A percentile compares a stretch with the other conserved stretches of the same genome.
Evolutionary conservation across 2,113 vertebrate species (phyloP).

Genomic region (Dipodomys merriami): DNA sequence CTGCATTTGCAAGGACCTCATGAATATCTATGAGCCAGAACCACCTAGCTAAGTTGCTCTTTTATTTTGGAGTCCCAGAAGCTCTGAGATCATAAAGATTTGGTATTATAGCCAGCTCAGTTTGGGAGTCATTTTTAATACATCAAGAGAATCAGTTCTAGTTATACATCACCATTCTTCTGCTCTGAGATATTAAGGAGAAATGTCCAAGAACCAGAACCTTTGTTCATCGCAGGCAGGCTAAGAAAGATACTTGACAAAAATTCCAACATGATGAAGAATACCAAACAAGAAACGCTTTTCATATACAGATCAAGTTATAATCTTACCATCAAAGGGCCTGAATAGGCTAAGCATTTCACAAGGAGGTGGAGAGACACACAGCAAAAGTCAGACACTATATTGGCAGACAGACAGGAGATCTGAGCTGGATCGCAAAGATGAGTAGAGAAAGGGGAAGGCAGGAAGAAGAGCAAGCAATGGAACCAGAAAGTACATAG

Average conservation of each 20-base stretch:
- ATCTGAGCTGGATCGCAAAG: background rate
- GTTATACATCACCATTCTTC: background rate
- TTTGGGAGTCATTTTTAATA: background rate
- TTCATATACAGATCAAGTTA: background rate
- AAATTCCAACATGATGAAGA: background rate
- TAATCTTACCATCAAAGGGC: background rate
- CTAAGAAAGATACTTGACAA: conserved; percentile 30
- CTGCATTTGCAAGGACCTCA: background rate
- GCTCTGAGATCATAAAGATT: background rate
- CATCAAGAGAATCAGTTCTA: background rate
- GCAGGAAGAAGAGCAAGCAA: background rate
- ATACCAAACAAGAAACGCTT: background rate
- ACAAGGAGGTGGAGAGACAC: background rate
- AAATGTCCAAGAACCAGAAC: background rate
- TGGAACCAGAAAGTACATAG: background rate
- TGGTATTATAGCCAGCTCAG: background rate
- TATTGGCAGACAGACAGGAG: background rate
- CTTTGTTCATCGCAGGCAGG: background rate
- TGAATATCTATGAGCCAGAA: background rate
- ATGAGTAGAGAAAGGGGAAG: background rate
- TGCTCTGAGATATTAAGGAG: background rate
- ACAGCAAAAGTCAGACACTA: background rate
- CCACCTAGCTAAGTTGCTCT: background rate
- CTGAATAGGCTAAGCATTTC: background rate
- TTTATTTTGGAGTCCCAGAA: background rate